These are phyloP conservation scores for Eleginops maclovinus DNA, from an alignment of 2,113 vertebrate species.

Conservation along the genomic window DNA sequence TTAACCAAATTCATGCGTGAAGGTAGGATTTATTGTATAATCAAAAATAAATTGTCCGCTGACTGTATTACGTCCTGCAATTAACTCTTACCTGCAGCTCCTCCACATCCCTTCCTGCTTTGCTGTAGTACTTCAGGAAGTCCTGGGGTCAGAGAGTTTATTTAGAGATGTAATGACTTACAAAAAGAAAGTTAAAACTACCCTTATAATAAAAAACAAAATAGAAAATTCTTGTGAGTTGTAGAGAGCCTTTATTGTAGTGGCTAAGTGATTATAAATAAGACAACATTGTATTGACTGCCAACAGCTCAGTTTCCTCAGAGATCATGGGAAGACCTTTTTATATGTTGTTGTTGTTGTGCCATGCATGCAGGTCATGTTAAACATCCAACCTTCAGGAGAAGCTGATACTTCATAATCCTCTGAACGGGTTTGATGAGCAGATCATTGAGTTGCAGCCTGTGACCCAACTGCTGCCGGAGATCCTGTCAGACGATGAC, in stretches of 20 bases:
- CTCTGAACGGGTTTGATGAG: slow-evolving; percentile 94
- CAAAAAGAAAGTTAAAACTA: not conserved
- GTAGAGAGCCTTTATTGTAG: not conserved
- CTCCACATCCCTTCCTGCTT: slow-evolving; percentile 85
- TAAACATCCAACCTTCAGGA: slow-evolving; percentile 84
- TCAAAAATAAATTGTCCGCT: no score
- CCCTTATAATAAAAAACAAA: not conserved
- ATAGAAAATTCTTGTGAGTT: not conserved
- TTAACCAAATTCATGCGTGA: not conserved
- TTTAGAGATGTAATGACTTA: not conserved
- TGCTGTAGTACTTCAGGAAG: slow-evolving; percentile 90
- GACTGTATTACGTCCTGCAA: not conserved
- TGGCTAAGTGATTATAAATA: not conserved
- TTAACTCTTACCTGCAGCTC: slow-evolving; percentile 84
- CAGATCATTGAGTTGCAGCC: slow-evolving; percentile 91
- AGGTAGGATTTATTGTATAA: not conserved
- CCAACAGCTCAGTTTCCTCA: not conserved
- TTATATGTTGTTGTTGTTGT: not conserved
- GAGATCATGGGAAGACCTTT: not conserved
- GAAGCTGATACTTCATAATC: slow-evolving; percentile 94
- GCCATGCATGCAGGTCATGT: not conserved
- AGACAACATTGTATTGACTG: no score
- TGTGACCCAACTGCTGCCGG: slow-evolving; percentile 90
- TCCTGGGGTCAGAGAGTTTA: slow-evolving; percentile 82
- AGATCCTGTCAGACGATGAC: slow-evolving; percentile 83